These are phyloP conservation scores for Diplosoma virens DNA, from an alignment of 23 tunicate species.

Conservation along the genomic window DNA sequence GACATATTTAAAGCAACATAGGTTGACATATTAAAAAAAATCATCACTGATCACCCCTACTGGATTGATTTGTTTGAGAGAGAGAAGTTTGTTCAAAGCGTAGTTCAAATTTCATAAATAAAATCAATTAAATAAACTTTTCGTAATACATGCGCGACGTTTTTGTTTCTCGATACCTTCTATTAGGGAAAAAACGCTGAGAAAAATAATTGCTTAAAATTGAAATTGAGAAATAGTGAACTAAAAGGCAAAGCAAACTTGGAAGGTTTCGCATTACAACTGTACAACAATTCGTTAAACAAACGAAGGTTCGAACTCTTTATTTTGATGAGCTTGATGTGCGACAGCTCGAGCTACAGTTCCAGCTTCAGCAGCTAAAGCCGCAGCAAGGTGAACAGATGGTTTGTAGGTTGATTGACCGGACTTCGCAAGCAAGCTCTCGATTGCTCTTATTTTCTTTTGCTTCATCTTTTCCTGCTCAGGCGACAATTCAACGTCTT, in stretches of 20 bases:
- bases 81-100: too few relatives aligned
- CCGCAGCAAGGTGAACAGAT: slow-evolving; percentile 89
- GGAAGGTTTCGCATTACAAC: too few relatives aligned
- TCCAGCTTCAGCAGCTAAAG: slow-evolving; percentile 96
- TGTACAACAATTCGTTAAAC: slow-evolving; percentile 34
- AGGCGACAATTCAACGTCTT: slow-evolving; percentile 64
- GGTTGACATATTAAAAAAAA: too few relatives aligned
- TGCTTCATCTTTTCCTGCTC: slow-evolving; percentile 74
- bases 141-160: slow-evolving; percentile 55
- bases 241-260: too few relatives aligned
- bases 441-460: slow-evolving; percentile 73
- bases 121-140: too few relatives aligned
- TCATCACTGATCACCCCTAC: too few relatives aligned
- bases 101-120: too few relatives aligned
- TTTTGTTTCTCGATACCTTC: slow-evolving; percentile 72
- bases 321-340: slow-evolving; percentile 39
- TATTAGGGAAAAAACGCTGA: too few relatives aligned
- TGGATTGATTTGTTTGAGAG: too few relatives aligned
- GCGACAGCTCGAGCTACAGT: slow-evolving; percentile 96
- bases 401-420: slow-evolving; percentile 52
- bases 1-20: too few relatives aligned
- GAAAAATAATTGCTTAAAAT: too few relatives aligned
- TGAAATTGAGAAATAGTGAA: too few relatives aligned
- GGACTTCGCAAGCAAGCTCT: slow-evolving; percentile 64
- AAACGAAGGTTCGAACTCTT: slow-evolving; percentile 35